Conservation (phyloP, 2,888 invertebrate species). For the Mesorhabditis belari region DNA sequence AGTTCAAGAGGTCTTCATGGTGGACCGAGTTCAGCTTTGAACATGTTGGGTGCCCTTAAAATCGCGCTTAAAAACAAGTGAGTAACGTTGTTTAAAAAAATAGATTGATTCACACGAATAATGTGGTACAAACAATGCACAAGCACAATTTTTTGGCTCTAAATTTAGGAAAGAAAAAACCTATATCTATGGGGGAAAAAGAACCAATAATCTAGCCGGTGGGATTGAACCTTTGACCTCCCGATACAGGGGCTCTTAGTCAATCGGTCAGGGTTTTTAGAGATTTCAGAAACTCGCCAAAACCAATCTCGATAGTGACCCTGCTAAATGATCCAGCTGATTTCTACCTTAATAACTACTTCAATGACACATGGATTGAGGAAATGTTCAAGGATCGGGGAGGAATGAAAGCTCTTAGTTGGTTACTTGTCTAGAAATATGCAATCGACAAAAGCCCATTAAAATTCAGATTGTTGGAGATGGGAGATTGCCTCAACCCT, state of each 20-base stretch:
- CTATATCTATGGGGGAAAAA: too few species aligned
- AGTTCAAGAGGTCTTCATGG: conserved; percentile 16
- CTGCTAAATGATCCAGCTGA: conserved; percentile 30
- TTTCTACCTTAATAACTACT: conserved; percentile 28
- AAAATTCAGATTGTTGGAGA: too few species aligned
- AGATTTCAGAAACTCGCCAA: too few species aligned
- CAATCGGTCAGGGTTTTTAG: too few species aligned
- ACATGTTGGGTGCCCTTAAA: conserved; percentile 29
- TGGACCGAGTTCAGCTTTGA: conserved; percentile 30
- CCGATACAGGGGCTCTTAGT: too few species aligned
- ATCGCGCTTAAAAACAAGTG: conserved; percentile 24
- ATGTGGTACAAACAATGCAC: too few species aligned
- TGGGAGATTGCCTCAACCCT: too few species aligned
- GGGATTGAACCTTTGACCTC: too few species aligned
- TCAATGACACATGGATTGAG: conserved; percentile 24
- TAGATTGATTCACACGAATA: too few species aligned
- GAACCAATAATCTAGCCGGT: too few species aligned
- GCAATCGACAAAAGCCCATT: too few species aligned
- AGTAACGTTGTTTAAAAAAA: background rate
- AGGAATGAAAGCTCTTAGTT: conserved; percentile 11
- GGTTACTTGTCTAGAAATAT: too few species aligned
- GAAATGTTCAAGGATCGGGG: conserved; percentile 19
- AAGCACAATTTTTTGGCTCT: background rate
- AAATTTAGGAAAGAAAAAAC: conserved; percentile 5
- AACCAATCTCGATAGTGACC: conserved; percentile 21